Percentiles rank a stretch among this genome's conserved stretches.
These are phyloP conservation scores for Nowickia ferox DNA, from an alignment of 2,888 invertebrate genomes.

Conservation along the genomic window DNA sequence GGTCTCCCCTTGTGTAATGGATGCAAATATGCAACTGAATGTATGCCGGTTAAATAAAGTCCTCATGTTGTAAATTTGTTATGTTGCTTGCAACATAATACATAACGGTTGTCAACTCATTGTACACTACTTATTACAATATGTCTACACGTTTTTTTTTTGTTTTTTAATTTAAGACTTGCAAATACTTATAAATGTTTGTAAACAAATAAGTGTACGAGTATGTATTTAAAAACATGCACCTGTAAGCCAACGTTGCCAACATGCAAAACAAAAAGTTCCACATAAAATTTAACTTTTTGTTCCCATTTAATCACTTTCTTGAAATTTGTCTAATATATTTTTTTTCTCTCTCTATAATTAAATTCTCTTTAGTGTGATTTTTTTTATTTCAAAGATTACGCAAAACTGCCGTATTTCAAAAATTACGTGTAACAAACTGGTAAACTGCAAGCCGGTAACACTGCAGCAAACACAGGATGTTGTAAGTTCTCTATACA, in stretches of 20 bases:
- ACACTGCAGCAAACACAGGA: neutral
- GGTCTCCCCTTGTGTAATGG: neutral
- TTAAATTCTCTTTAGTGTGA: no score
- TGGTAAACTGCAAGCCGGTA: no score
- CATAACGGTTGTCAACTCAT: slow-evolving; percentile 20
- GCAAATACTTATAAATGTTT: neutral
- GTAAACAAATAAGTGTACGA: neutral
- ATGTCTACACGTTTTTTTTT: neutral
- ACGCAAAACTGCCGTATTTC: no score
- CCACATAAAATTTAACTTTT: no score
- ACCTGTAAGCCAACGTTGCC: slow-evolving; percentile 33
- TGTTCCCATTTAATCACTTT: no score
- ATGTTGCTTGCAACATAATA: slow-evolving; percentile 50
- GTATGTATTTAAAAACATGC: neutral
- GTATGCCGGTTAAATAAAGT: slow-evolving; percentile 22
- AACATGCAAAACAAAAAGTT: no score
- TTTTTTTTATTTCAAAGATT: no score
- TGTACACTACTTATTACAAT: slow-evolving; percentile 12
- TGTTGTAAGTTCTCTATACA: neutral
- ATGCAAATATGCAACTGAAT: neutral
- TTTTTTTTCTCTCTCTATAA: no score
- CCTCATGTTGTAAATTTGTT: slow-evolving; percentile 51
- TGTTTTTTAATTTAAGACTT: slow-evolving; percentile 9
- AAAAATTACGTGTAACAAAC: no score
- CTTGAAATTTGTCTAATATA: no score